Base-by-base conservation (phyloP, 1,140 invertebrate genomes). In the Elysia chlorotica region DNA sequence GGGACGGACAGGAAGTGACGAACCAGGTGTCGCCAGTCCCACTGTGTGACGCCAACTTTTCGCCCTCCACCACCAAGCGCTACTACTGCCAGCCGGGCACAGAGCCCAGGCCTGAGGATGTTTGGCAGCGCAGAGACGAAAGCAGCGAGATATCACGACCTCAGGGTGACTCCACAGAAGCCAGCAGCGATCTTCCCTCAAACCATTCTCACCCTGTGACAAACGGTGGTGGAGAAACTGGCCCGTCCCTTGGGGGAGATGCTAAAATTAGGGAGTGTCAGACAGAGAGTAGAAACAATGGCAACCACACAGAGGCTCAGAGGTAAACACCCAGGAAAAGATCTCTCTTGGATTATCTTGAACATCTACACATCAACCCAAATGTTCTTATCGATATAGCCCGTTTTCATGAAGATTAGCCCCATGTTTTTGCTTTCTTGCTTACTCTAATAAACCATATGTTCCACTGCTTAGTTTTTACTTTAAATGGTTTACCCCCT, bases 121-220 rank as follows among this genome's bases (percentile, higher is more conserved):
- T 71, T 28, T 61, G 35, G 28, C 57, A 48, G 28, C 48, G 69
- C 17, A 62, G 69, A 33, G 69, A 62, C 56, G 28, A 54, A 53
- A 33, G 48, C 21, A 35, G 25, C 48, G 57, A 30, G 59, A 21
- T 66, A 17, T 41, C 48, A 53, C 23, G 63, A 38, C 28, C 57
- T 65, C 2, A 67, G n/a, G 10, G n/a, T 25, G 28, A 2, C 10
- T n/a, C 41, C 41, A 68, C 5, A 4, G 31, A 4, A 2, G 21
- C n/a, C 23, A 68, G n/a, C 3, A 54, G 10, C 36, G 2, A 23
- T 28, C 66, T 23, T 48, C 2, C 2, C 2, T 68, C 48, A 31
- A 17, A 28, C 28, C 33, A n/a, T 4, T 41, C 36, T 19, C 23
- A 38, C 28, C 28, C 19, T 56, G 48, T 31, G 48, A n/a, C 3